phyloP scores from a whole-genome alignment of 92 coral and sea anemone species.

The Epizoanthus illoricatus region DNA sequence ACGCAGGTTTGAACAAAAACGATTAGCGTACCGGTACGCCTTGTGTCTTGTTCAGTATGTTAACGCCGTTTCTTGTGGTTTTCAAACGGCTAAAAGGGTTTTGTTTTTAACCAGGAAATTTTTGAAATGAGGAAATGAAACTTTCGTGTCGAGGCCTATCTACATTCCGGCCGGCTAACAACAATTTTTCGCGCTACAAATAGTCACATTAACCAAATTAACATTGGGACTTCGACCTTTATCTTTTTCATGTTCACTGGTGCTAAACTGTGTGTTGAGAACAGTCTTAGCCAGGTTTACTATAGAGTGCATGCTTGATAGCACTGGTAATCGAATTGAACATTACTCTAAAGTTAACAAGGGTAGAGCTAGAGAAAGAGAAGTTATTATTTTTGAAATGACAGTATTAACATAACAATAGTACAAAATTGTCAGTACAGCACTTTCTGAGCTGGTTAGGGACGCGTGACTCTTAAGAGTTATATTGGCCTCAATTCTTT shows the following conservation, averaged over 20 bases:
- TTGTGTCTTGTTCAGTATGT: constrained; percentile 4
- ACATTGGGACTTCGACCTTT: too few relatives aligned
- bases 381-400: constrained; percentile 4
- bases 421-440: neutral
- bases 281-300: constrained; percentile 24
- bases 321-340: constrained; percentile 15
- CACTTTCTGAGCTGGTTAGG: constrained; percentile 8
- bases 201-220: constrained; percentile 29
- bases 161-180: neutral
- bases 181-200: constrained; percentile 32
- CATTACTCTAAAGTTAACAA: neutral
- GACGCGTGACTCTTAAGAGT: constrained; percentile 29
- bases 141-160: neutral
- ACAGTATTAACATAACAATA: constrained; percentile 34
- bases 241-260: constrained; percentile 23
- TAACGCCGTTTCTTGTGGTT: constrained; percentile 16
- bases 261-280: neutral
- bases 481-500: constrained; percentile 21
- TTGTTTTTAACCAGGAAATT: constrained; percentile 19
- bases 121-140: constrained; percentile 26
- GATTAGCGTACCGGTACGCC: neutral
- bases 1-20: neutral
- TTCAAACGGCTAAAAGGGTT: constrained; percentile 16
- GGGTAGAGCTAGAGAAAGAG: constrained; percentile 10
- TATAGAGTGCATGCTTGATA: neutral